Evolutionary conservation across 2,113 vertebrate genomes (phyloP), one percentile per base, ranked within the genome.

Genomic region (Albula goreensis): DNA sequence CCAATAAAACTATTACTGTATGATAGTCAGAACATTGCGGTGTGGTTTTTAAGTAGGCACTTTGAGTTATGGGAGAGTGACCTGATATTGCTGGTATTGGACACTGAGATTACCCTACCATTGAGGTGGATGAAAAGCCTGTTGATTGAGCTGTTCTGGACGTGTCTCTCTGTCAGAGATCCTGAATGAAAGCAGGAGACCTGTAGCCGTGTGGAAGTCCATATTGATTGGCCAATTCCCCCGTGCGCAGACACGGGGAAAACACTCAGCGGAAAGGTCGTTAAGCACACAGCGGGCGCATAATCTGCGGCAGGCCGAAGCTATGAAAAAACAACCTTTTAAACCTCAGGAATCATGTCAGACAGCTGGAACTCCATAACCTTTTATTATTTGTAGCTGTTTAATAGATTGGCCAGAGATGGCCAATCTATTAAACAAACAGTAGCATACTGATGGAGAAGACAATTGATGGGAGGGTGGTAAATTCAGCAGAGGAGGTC

Each of bases 351-450:
- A 50, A 1, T 53, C 0, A 2, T 53, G 50, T 53, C 50, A 11
- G 83, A 51, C 50, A 2, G 50, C 80, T 25, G 25, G 49, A 66
- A 17, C 78, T 48, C 50, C 48, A 53, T 74, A 70, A 84, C 49
- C 83, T 13, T 8, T n/a, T 66, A 70, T 51, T 53, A 53, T 53
- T 78, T 84, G 31, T 48, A 52, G 66, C 50, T 53, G 66, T 77
- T 84, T 53, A 51, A 84, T 78, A 50, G n/a, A n/a, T 51, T 84
- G 50, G 83, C 13, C n/a, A 31, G 31, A 84, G 83, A 84, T n/a
- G 83, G 25, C 66, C 22, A 77, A 77, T 49, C 50, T 52, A 12
- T 22, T 41, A 41, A 41, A 41, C 31, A 41, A 41, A 41, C 31
- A 41, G 31, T 41, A 41, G 31, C 31, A 50, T 77, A 60, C 50